Evolutionary conservation across 2,797 vertebrate genomes (phyloP), one percentile per base, ranked within the genome.

Genomic region (Hoplostethus atlanticus): DNA sequence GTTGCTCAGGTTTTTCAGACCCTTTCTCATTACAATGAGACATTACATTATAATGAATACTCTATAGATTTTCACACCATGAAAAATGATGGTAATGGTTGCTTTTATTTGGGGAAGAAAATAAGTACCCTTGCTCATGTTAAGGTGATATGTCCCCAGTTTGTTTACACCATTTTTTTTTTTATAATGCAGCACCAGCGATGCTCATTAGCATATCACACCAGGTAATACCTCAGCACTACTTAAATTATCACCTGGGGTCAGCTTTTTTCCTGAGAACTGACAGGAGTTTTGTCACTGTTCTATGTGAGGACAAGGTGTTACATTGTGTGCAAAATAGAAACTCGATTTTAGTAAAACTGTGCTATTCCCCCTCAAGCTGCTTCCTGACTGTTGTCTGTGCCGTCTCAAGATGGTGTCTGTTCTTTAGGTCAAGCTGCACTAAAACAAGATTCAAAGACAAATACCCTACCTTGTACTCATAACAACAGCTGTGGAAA

Each of bases 401-500:
- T 74, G 56, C 59, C 73, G 54, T 76, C 81, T 89, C 59, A 91
- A 89, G 90, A 91, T 81, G 55, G 57, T 93, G 90, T 94, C 90
- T 93, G 90, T 81, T 72, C 54, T 71, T 86, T 85, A 87, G 87
- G 84, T 83, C 65, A 80, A 71, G 86, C 79, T 88, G 75, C 81
- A 79, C 42, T 54, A 53, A 87, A 76, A 76, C 15, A 77, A 75
- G 7, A 71, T 58, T 62, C 11, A 63, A 73, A 83, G 71, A 77
- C 66, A 50, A 44, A 4, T 36, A 54, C 64, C 10, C 17, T 61
- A 17, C 28, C 25, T 69, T 25, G 34, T 15, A 68, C 44, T 31
- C 69, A 67, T 67, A 50, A 30, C 65, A 85, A 71, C 76, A 62
- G 66, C 77, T 76, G 61, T 55, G 81, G 62, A 89, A 87, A 21